These are phyloP conservation scores for Ditylenchus weischeri DNA, from an alignment of 2,888 invertebrate genomes.

Conservation along the genomic window DNA sequence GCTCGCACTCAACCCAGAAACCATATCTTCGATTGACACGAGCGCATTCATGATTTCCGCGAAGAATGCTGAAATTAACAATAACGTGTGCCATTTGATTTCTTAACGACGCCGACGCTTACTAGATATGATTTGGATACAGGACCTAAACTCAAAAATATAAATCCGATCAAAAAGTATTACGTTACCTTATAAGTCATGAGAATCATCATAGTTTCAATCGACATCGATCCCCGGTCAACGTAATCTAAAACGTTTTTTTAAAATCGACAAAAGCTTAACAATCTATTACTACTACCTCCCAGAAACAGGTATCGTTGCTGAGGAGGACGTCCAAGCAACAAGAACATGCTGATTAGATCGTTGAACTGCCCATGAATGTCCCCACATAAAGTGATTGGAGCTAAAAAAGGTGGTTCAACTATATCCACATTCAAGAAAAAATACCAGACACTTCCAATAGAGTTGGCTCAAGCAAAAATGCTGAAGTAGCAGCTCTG, in stretches of 20 bases:
- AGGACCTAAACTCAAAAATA: neutral
- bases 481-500: slow-evolving; percentile 31
- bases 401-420: neutral
- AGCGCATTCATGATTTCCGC: slow-evolving; percentile 48
- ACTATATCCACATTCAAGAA: slow-evolving; percentile 34
- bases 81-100: slow-evolving; percentile 37
- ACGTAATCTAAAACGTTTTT: slow-evolving; percentile 36
- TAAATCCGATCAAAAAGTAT: neutral
- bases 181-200: slow-evolving; percentile 40
- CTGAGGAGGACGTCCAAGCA: slow-evolving; percentile 41
- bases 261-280: neutral
- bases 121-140: slow-evolving; percentile 15
- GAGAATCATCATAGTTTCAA: slow-evolving; percentile 43
- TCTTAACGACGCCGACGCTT: slow-evolving; percentile 1
- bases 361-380: slow-evolving; percentile 13
- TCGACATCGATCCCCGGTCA: slow-evolving; percentile 43
- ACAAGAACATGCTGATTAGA: slow-evolving; percentile 43
- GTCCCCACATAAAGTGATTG: neutral
- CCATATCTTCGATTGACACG: slow-evolving; percentile 44
- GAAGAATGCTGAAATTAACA: slow-evolving; percentile 23
- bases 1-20: slow-evolving; percentile 39
- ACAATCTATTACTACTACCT: neutral
- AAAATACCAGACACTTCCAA: slow-evolving; percentile 29
- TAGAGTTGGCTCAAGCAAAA: slow-evolving; percentile 35
- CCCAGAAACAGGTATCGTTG: slow-evolving; percentile 43